phyloP scores from a whole-genome alignment of 2,113 vertebrate species.

The Struthio camelus region DNA sequence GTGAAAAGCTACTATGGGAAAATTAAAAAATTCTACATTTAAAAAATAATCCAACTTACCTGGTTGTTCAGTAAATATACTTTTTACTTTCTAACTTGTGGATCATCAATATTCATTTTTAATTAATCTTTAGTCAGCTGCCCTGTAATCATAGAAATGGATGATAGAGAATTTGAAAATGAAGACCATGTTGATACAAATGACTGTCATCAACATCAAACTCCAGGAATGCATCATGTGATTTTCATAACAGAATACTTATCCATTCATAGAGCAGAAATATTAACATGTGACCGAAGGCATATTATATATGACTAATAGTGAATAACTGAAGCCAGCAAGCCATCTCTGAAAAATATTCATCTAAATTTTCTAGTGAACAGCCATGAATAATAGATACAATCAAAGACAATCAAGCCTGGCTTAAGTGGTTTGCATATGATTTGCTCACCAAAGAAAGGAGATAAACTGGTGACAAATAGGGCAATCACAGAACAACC shows the following conservation, averaged over 20 bases:
- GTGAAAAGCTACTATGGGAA: neutral
- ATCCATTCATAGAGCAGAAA: neutral
- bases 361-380: neutral
- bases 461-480: neutral
- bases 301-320: neutral
- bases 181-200: neutral
- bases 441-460: neutral
- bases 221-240: neutral
- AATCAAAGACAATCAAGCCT: conserved; percentile 4
- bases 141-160: neutral
- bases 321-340: neutral
- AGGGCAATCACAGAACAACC: neutral
- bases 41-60: neutral
- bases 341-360: neutral
- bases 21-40: neutral
- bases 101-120: neutral
- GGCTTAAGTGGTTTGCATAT: neutral
- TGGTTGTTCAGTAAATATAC: neutral
- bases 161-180: neutral
- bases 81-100: neutral
- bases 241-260: neutral
- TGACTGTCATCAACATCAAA: neutral
- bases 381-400: neutral
- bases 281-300: neutral
- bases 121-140: neutral